These are phyloP conservation scores for Fabriciana adippe DNA, from an alignment of 2,888 invertebrate species.

Conservation along the genomic window DNA sequence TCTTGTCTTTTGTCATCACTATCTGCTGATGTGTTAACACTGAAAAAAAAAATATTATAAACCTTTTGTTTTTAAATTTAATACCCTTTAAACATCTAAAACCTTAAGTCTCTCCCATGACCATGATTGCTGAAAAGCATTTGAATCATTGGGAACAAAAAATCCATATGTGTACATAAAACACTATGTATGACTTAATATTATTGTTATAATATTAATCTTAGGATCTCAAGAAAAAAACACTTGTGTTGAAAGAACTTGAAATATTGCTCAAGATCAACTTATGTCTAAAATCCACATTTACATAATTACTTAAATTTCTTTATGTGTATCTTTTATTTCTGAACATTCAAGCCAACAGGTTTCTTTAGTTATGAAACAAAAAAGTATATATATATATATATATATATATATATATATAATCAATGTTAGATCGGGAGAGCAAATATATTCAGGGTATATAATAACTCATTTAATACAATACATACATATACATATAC, in stretches of 20 bases:
- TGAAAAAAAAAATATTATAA: constrained; percentile 44
- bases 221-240: too few species aligned
- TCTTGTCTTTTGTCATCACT: constrained; percentile 65
- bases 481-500: too few species aligned
- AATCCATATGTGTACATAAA: neutral
- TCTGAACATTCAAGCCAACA: neutral
- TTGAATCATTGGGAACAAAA: too few species aligned
- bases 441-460: too few species aligned
- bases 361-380: too few species aligned
- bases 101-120: too few species aligned
- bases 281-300: constrained; percentile 1
- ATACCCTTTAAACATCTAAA: too few species aligned
- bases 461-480: too few species aligned
- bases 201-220: neutral
- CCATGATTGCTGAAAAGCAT: too few species aligned
- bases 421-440: too few species aligned
- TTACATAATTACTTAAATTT: constrained; percentile 3
- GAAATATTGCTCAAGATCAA: constrained; percentile 4
- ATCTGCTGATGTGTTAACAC: constrained; percentile 67
- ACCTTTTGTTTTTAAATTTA: neutral
- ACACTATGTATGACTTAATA: neutral
- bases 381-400: too few species aligned
- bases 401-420: too few species aligned
- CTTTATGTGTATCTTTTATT: neutral
- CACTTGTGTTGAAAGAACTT: constrained; percentile 4